A percentile compares a stretch with the other conserved stretches of the same genome.
These are phyloP conservation scores for Nibea coibor DNA, from an alignment of 2,113 vertebrate species.

Conservation along the genomic window DNA sequence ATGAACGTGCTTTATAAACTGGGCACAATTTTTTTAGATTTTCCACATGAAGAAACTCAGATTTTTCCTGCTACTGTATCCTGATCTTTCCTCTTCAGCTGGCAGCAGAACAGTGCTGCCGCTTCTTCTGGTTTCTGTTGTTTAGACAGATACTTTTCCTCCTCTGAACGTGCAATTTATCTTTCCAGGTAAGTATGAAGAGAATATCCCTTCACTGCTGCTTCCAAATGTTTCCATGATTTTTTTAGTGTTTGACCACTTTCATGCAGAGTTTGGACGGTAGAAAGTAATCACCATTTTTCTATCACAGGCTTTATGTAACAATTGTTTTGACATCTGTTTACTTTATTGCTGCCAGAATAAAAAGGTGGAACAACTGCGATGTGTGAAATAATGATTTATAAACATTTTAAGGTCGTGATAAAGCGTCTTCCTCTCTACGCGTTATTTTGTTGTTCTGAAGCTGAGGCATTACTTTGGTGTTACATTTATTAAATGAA, in stretches of 20 bases:
- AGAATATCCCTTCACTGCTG: neutral
- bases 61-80: neutral
- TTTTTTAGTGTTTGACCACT: neutral
- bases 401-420: neutral
- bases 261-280: neutral
- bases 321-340: neutral
- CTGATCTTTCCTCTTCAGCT: neutral
- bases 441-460: no score
- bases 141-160: constrained; percentile 46
- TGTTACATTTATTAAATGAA: no score
- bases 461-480: no score
- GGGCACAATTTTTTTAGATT: neutral
- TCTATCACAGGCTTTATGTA: neutral
- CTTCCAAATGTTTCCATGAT: neutral
- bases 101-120: constrained; percentile 16
- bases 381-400: neutral
- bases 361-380: neutral
- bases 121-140: constrained; percentile 53
- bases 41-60: constrained; percentile 5
- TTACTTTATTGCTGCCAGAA: neutral
- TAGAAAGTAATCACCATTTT: neutral
- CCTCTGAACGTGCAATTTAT: constrained; percentile 9
- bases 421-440: neutral
- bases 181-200: neutral
- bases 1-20: neutral